phyloP scores from a whole-genome alignment of 1,140 invertebrate species.

The Branchinecta lynchi region DNA sequence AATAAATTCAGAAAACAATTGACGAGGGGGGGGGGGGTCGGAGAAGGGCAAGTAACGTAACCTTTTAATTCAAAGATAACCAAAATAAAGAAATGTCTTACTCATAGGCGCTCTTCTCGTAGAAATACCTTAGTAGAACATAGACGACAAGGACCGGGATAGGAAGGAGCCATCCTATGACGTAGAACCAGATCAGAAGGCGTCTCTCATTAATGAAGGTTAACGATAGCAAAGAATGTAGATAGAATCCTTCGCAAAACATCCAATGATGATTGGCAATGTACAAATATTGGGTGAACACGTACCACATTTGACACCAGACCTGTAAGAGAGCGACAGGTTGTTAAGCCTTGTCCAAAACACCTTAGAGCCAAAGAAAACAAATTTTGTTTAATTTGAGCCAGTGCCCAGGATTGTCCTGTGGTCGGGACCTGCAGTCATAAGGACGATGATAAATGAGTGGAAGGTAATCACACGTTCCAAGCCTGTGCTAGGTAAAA shows the following conservation, averaged over 20 bases:
- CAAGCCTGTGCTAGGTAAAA: no score
- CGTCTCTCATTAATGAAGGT: slow-evolving; percentile 31
- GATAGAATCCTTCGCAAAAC: slow-evolving; percentile 35
- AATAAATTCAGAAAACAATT: no score
- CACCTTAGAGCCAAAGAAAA: no score
- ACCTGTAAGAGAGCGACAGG: slow-evolving; percentile 24
- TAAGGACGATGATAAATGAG: no score
- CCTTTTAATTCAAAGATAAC: no score
- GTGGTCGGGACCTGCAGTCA: no score
- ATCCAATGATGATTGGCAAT: slow-evolving; percentile 34
- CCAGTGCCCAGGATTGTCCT: no score
- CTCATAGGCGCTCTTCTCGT: not conserved
- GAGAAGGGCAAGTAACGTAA: no score
- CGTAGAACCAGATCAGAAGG: slow-evolving; percentile 29
- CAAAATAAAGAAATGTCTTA: not conserved
- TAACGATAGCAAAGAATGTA: slow-evolving; percentile 32
- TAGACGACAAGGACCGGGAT: slow-evolving; percentile 20
- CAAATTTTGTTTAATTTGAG: no score
- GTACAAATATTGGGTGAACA: slow-evolving; percentile 30
- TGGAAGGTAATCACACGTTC: no score
- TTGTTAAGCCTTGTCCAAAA: no score
- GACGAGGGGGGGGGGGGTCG: no score
- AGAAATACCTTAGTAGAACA: slow-evolving; percentile 17
- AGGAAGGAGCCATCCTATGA: slow-evolving; percentile 30
- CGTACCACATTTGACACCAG: slow-evolving; percentile 30